These are phyloP conservation scores for Diadromus collaris DNA, from an alignment of 2,888 invertebrate species.

Conservation along the genomic window DNA sequence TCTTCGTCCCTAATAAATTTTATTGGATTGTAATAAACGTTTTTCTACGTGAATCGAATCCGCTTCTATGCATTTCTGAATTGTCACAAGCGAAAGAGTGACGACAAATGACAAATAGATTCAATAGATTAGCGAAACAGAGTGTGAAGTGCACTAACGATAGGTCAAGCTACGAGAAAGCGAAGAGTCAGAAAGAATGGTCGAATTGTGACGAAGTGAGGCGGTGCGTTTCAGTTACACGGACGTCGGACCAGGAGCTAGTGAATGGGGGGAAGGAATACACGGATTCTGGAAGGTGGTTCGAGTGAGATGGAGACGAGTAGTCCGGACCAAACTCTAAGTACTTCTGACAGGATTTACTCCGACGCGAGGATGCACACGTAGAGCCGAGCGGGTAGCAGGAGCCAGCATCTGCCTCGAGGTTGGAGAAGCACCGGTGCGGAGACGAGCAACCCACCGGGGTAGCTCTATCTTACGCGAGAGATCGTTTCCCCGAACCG, in stretches of 20 bases:
- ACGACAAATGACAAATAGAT: not conserved
- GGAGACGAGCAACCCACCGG: constrained; percentile 49
- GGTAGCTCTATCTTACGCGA: constrained; percentile 55
- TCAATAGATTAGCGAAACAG: constrained; percentile 37
- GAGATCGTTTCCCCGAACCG: constrained; percentile 64
- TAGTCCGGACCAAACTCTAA: constrained; percentile 72
- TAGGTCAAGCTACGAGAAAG: constrained; percentile 56
- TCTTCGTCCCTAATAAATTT: no score
- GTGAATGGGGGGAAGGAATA: constrained; percentile 17
- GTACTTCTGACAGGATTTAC: constrained; percentile 78
- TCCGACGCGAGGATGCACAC: constrained; percentile 55
- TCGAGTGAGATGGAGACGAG: constrained; percentile 64
- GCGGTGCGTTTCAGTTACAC: constrained; percentile 67
- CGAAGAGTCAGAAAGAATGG: constrained; percentile 46
- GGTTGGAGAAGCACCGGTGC: constrained; percentile 43
- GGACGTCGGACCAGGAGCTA: constrained; percentile 62
- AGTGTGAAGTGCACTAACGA: constrained; percentile 30
- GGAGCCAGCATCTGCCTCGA: constrained; percentile 47
- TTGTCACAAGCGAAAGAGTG: no score
- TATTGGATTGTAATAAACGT: no score
- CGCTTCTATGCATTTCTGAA: no score
- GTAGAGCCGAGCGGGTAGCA: constrained; percentile 11
- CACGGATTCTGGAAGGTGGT: constrained; percentile 22
- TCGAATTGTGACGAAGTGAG: constrained; percentile 45
- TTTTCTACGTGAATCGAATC: no score